Conservation (phyloP, 1,140 invertebrate species). For the Polypedilum vanderplanki region DNA sequence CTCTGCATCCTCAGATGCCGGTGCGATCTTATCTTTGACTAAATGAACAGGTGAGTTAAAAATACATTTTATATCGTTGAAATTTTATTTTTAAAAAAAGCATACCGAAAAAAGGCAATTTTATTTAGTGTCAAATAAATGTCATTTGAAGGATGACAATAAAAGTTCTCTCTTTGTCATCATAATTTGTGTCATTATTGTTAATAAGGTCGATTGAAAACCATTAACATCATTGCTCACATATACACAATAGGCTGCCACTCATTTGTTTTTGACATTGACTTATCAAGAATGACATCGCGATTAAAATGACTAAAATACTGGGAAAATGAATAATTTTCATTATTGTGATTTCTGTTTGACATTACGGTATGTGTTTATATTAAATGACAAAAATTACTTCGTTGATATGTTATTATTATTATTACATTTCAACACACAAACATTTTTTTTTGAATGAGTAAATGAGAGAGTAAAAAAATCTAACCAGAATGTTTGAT, state of each 20-base stretch:
- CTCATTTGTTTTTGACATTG: not conserved
- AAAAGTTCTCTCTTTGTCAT: not conserved
- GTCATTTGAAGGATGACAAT: too few relatives aligned
- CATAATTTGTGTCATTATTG: not conserved
- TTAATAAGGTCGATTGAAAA: not conserved
- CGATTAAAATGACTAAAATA: constrained; percentile 7
- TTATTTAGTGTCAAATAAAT: too few relatives aligned
- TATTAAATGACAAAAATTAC: not conserved
- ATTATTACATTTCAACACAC: not conserved
- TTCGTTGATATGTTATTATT: not conserved
- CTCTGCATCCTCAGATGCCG: constrained; percentile 93
- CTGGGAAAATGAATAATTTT: not conserved
- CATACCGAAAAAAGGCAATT: too few relatives aligned
- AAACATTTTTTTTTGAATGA: not conserved
- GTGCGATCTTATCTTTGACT: constrained; percentile 94
- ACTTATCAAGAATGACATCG: constrained; percentile 24
- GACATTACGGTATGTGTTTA: not conserved
- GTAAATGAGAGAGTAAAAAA: not conserved
- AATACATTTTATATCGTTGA: constrained; percentile 36
- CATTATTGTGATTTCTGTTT: constrained; percentile 24
- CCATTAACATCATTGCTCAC: not conserved
- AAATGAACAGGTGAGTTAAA: constrained; percentile 52
- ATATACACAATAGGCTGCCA: not conserved
- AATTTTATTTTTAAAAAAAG: too few relatives aligned
- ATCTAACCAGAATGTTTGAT: not conserved